Evolutionary conservation across 2,888 invertebrate genomes (phyloP), one percentile per base, ranked within the genome.

Genomic region (Mythimna vitellina): DNA sequence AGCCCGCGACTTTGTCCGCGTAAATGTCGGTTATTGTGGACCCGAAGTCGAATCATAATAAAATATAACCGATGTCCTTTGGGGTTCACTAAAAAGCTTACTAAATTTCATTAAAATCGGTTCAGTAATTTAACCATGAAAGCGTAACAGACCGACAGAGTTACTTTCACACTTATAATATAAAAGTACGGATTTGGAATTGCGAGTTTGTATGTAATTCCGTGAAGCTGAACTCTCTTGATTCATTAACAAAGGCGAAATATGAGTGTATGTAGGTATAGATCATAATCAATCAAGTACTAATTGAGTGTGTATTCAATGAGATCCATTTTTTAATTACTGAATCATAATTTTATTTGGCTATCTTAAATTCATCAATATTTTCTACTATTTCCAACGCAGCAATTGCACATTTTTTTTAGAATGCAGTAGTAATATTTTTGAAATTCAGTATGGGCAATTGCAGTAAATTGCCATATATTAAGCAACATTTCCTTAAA

Each of bases 381-480:
- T 63, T 51, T 38, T 53, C 22, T 46, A 56, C 25, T 51, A 42
- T 42, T 51, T 10, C 46, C 56, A 53, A 35, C 46, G 10, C 35
- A 76, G 29, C 12, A 53, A 7, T 49, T 46, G 22, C 25, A 57
- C 46, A 42, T 63, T 68, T 70, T 67, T 38, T 76, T 85, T 84
- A 63, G 53, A 60, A 53, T 0, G 65, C 65, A 70, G 62, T 70
- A 58, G 57, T 57, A 70, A 82, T 75, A 75, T 77, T 70, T 60
- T 65, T 7, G n/a, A 57, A 66, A 53, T 29, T 57, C 17, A 51
- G n/a, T 56, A 62, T 32, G 53, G 22, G 62, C 20, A 49, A 32
- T 53, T 22, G 42, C n/a, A 57, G 57, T n/a, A 65, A 46, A 32
- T 32, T 46, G 56, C 56, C 51, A 64, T 49, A 42, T 35, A 66